A percentile compares a stretch with the other conserved stretches of the same genome.
These are phyloP conservation scores for Australoheros scitulus DNA, from an alignment of 2,113 vertebrate genomes.

Conservation along the genomic window DNA sequence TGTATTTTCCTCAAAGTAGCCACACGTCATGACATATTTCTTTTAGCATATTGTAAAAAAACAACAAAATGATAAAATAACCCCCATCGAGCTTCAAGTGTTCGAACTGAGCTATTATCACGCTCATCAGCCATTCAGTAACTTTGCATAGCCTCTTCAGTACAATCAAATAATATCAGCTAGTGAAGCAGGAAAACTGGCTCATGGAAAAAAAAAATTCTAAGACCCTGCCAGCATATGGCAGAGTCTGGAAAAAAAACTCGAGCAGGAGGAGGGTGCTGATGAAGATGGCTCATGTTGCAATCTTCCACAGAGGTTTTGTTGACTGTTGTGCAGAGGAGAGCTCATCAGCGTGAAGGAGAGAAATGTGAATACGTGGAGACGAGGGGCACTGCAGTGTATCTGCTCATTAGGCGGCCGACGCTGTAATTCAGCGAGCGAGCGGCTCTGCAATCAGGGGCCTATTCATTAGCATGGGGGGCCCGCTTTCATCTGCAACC, in stretches of 20 bases:
- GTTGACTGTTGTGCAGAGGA: constrained; percentile 85
- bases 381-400: constrained; percentile 86
- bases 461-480: constrained; percentile 99
- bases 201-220: neutral
- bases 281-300: constrained; percentile 66
- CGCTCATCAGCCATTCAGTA: constrained; percentile 40
- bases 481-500: constrained; percentile 95
- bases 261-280: constrained; percentile 49
- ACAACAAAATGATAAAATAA: no score
- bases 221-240: constrained; percentile 37
- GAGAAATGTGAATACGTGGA: constrained; percentile 95
- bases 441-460: constrained; percentile 99
- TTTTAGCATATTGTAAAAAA: neutral
- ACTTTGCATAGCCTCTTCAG: constrained; percentile 32
- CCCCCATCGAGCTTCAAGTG: neutral
- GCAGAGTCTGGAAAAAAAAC: constrained; percentile 54
- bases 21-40: neutral
- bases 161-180: constrained; percentile 41
- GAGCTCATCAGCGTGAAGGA: constrained; percentile 95
- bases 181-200: constrained; percentile 29
- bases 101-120: constrained; percentile 3
- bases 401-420: constrained; percentile 95
- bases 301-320: constrained; percentile 85
- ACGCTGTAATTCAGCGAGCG: constrained; percentile 95
- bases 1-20: no score